These are phyloP conservation scores for Linhomoeus sp. DNA, from an alignment of 2,888 invertebrate species.

Conservation along the genomic window DNA sequence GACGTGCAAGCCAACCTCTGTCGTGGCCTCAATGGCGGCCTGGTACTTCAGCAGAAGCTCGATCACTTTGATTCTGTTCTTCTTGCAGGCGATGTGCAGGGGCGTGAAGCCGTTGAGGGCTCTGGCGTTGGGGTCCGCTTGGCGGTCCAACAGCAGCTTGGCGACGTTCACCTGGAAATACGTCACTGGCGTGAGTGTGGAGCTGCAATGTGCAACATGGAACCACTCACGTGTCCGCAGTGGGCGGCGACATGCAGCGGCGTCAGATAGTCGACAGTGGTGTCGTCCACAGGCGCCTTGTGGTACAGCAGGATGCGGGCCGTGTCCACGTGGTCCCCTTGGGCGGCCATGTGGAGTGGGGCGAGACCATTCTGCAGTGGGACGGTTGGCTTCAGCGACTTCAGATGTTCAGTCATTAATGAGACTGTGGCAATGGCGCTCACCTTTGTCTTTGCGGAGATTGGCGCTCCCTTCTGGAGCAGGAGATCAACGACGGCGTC, in stretches of 20 bases:
- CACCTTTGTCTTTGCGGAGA: constrained; percentile 67
- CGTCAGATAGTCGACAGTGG: constrained; percentile 93
- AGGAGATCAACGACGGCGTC: constrained; percentile 79
- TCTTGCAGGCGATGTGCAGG: constrained; percentile 96
- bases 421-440: too few relatives aligned
- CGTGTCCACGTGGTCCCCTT: constrained; percentile 95
- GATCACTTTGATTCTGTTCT: constrained; percentile 90
- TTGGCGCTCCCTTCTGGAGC: constrained; percentile 75
- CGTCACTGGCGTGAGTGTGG: too few relatives aligned
- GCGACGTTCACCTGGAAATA: constrained; percentile 81
- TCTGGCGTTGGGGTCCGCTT: constrained; percentile 92
- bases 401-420: too few relatives aligned
- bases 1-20: constrained; percentile 39
- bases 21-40: constrained; percentile 63
- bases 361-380: constrained; percentile 59
- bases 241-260: constrained; percentile 52
- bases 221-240: constrained; percentile 32
- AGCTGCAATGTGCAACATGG: too few relatives aligned
- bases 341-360: constrained; percentile 94
- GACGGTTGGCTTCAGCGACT: too few relatives aligned
- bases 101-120: constrained; percentile 96
- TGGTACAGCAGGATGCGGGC: constrained; percentile 83
- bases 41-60: constrained; percentile 90
- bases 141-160: constrained; percentile 74
- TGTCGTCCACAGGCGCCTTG: constrained; percentile 90